Evolutionary conservation across 2,113 vertebrate species (phyloP).

Genomic region (Apodemus speciosus): DNA sequence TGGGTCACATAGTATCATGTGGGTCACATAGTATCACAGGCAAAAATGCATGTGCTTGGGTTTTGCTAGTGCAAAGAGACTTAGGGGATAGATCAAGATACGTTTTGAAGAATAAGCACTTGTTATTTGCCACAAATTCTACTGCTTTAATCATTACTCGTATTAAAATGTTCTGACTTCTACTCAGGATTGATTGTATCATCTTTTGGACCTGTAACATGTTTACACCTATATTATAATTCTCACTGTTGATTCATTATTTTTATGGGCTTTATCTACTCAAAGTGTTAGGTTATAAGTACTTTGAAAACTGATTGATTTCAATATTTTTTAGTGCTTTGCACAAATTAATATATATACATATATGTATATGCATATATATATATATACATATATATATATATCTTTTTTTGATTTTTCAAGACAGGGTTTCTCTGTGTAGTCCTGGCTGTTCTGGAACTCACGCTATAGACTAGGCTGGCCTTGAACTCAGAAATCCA

Average conservation of each 20-base stretch:
- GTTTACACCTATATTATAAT: neutral
- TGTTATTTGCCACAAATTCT: neutral
- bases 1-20: neutral
- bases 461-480: too few species aligned
- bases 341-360: neutral
- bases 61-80: neutral
- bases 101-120: slow-evolving; percentile 32
- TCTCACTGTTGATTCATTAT: neutral
- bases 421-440: too few species aligned
- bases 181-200: neutral
- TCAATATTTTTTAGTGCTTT: slow-evolving; percentile 21
- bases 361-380: too few species aligned
- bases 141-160: slow-evolving; percentile 20
- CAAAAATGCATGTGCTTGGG: neutral
- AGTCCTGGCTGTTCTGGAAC: too few species aligned
- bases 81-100: neutral
- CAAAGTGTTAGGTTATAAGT: neutral
- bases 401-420: too few species aligned
- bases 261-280: neutral
- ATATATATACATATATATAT: too few species aligned
- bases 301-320: neutral
- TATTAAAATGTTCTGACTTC: neutral
- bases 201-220: neutral
- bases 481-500: too few species aligned
- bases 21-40: neutral